A percentile compares a stretch with the other conserved stretches of the same genome.
These are phyloP conservation scores for Philypnodon macrostomus DNA, from an alignment of 2,797 vertebrate genomes.

Conservation along the genomic window DNA sequence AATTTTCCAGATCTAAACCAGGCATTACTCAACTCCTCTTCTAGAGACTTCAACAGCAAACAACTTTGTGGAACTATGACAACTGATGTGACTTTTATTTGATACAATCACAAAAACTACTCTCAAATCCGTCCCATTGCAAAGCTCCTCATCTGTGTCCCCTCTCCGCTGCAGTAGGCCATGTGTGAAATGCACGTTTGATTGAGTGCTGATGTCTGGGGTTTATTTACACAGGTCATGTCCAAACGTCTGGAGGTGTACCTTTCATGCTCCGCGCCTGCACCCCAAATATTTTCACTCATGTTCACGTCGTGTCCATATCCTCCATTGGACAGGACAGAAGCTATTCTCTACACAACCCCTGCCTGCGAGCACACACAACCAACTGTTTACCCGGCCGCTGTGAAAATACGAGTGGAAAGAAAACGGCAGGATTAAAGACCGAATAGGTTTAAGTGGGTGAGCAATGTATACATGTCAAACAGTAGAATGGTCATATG, in stretches of 20 bases:
- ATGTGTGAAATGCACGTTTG: slow-evolving; percentile 45
- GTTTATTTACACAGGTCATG: slow-evolving; percentile 67
- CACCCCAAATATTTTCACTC: slow-evolving; percentile 77
- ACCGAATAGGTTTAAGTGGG: slow-evolving; percentile 10
- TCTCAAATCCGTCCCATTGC: no score
- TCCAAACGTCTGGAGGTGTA: slow-evolving; percentile 52
- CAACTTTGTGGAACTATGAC: no score
- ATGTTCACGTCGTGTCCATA: slow-evolving; percentile 75
- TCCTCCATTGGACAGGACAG: slow-evolving; percentile 43
- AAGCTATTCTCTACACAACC: slow-evolving; percentile 24
- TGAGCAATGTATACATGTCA: slow-evolving; percentile 18
- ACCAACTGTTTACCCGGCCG: slow-evolving; percentile 6
- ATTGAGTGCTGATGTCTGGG: slow-evolving; percentile 59
- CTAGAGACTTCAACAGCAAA: no score
- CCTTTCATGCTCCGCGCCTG: slow-evolving; percentile 64
- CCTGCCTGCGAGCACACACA: slow-evolving; percentile 8
- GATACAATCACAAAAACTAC: no score
- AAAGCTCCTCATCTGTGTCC: no score
- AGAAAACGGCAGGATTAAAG: slow-evolving; percentile 24
- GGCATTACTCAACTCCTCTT: no score
- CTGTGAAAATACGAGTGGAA: background rate
- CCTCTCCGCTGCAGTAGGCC: slow-evolving; percentile 10
- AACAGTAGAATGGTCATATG: slow-evolving; percentile 17
- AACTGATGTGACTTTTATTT: no score
- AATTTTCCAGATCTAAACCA: no score